A percentile compares a stretch with the other conserved stretches of the same genome.
phyloP scores from a whole-genome alignment of 2,113 vertebrate genomes.

The Neogobius melanostomus region DNA sequence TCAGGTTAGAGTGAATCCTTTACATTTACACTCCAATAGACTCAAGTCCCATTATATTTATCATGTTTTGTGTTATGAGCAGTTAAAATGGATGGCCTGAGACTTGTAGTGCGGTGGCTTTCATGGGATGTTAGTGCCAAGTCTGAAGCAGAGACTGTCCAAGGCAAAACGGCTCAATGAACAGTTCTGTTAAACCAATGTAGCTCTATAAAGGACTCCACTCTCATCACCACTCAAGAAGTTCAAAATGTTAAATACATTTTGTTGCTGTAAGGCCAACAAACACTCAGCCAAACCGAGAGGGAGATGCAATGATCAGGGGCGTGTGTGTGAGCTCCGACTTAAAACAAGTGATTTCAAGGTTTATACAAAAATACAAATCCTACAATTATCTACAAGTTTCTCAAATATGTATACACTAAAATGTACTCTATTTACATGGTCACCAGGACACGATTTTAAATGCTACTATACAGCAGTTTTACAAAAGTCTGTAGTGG shows the following conservation, averaged over 20 bases:
- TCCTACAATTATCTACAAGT: constrained; percentile 76
- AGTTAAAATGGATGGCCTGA: constrained; percentile 32
- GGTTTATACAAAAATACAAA: constrained; percentile 83
- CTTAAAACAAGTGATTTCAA: constrained; percentile 65
- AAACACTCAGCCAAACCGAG: constrained; percentile 44
- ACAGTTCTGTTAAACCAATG: constrained; percentile 56
- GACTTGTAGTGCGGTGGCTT: constrained; percentile 17
- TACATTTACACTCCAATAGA: constrained; percentile 16
- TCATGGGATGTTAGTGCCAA: constrained; percentile 23
- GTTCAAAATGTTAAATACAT: constrained; percentile 41
- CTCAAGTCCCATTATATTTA: not conserved
- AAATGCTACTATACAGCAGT: constrained; percentile 76
- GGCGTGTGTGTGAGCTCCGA: constrained; percentile 49
- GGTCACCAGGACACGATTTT: constrained; percentile 61
- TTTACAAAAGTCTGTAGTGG: constrained; percentile 61
- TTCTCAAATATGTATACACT: constrained; percentile 69
- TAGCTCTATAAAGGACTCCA: constrained; percentile 42
- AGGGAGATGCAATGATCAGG: constrained; percentile 43
- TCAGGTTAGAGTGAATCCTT: constrained; percentile 17
- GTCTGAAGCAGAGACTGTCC: constrained; percentile 50
- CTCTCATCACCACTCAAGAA: constrained; percentile 52
- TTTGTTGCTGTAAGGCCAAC: constrained; percentile 33
- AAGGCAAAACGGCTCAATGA: constrained; percentile 58
- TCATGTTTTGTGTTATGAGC: constrained; percentile 28
- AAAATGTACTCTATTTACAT: constrained; percentile 74